Conservation (phyloP, 2,113 vertebrate species). For the Pluvialis apricaria region DNA sequence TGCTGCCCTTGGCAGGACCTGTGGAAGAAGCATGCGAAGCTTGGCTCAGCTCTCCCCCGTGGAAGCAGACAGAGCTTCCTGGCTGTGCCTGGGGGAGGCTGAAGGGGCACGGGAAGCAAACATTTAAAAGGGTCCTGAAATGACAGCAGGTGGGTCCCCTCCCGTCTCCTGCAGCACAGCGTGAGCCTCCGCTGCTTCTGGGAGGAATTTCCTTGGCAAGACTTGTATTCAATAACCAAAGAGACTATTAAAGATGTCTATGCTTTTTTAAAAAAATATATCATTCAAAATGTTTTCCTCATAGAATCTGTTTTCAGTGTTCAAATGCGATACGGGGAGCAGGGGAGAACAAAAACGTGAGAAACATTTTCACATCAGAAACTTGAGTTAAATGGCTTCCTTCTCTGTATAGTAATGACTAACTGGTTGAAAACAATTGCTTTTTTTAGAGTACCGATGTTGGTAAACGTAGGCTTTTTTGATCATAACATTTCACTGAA, state of each 20-base stretch:
- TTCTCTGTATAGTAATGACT: background rate
- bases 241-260: background rate
- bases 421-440: background rate
- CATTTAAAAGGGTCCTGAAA: background rate
- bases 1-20: background rate
- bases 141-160: fast-evolving
- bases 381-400: background rate
- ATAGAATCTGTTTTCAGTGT: background rate
- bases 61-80: background rate
- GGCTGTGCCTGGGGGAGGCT: background rate
- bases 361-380: background rate
- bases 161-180: fast-evolving
- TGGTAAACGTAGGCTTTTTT: background rate
- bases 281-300: background rate
- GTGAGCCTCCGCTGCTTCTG: background rate
- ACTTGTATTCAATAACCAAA: background rate
- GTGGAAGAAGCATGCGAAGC: background rate
- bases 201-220: background rate
- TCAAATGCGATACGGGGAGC: background rate
- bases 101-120: background rate
- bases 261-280: background rate
- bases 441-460: background rate
- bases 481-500: background rate
- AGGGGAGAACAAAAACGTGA: background rate
- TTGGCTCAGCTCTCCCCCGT: background rate